Percentiles rank a stretch among this genome's conserved stretches.
These are phyloP conservation scores for Rhinella marina DNA, from an alignment of 2,797 vertebrate species.

Conservation along the genomic window DNA sequence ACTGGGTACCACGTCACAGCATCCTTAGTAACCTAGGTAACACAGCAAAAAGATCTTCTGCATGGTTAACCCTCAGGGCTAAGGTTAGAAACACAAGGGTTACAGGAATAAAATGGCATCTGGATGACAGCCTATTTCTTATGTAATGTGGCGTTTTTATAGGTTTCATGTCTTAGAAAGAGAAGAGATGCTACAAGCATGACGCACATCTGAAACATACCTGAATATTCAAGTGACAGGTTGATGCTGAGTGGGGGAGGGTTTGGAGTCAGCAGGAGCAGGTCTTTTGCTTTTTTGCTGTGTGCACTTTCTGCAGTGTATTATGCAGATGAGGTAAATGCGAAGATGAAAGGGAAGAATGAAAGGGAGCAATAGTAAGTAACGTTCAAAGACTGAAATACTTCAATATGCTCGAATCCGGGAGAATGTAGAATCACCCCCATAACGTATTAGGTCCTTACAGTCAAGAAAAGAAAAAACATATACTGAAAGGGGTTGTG, in stretches of 20 bases:
- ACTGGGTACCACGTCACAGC: slow-evolving; percentile 38
- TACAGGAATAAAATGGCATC: background rate
- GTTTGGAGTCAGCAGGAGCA: background rate
- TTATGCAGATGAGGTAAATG: background rate
- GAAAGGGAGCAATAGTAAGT: background rate
- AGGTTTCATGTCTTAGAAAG: background rate
- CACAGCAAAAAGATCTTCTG: slow-evolving; percentile 4
- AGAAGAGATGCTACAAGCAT: background rate
- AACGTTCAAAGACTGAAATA: background rate
- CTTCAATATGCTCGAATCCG: background rate
- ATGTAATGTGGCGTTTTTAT: background rate
- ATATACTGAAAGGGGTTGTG: background rate
- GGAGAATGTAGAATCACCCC: background rate
- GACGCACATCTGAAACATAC: slow-evolving; percentile 13
- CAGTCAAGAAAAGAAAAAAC: background rate
- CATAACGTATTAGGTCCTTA: background rate
- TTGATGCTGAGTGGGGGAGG: background rate
- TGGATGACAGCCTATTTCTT: background rate
- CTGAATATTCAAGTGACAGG: background rate
- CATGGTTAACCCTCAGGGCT: slow-evolving; percentile 32
- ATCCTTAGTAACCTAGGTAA: slow-evolving; percentile 39
- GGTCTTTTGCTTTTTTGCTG: slow-evolving; percentile 4
- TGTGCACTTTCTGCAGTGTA: background rate
- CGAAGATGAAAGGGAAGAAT: background rate
- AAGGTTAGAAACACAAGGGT: background rate